Evolutionary conservation across 2,888 invertebrate genomes (phyloP).

Genomic region (Gandaritis pyraliata): DNA sequence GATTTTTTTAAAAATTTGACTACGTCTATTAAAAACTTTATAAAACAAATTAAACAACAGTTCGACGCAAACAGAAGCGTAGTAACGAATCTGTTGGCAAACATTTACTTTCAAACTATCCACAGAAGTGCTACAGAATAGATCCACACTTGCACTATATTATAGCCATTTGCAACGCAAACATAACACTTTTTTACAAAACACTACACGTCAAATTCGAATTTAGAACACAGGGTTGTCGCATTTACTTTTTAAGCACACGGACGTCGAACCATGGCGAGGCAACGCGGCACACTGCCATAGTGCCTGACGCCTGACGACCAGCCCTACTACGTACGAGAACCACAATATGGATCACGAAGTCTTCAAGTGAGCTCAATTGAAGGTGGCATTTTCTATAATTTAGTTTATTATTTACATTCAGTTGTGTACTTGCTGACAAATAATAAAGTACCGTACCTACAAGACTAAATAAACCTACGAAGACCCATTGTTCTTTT

Average conservation of each 20-base stretch:
- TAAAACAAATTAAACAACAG: conserved; percentile 38
- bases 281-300: conserved; percentile 52
- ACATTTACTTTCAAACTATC: conserved; percentile 35
- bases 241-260: conserved; percentile 27
- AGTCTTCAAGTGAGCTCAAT: conserved; percentile 40
- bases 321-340: conserved; percentile 49
- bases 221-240: conserved; percentile 42
- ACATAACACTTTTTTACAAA: conserved; percentile 37
- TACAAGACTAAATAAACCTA: not conserved
- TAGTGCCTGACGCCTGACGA: conserved; percentile 38
- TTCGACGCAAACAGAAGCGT: conserved; percentile 37
- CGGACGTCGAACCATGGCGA: conserved; percentile 44
- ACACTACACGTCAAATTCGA: conserved; percentile 39
- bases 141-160: conserved; percentile 20
- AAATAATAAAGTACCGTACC: conserved; percentile 14
- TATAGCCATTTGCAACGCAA: conserved; percentile 40
- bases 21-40: conserved; percentile 5
- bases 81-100: conserved; percentile 37
- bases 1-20: conserved; percentile 8
- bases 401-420: conserved; percentile 21
- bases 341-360: conserved; percentile 43
- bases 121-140: conserved; percentile 11
- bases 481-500: not conserved
- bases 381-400: conserved; percentile 41
- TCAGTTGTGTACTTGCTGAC: conserved; percentile 14